Conservation (phyloP, 2,113 vertebrate species). For the Emberiza fucata region DNA sequence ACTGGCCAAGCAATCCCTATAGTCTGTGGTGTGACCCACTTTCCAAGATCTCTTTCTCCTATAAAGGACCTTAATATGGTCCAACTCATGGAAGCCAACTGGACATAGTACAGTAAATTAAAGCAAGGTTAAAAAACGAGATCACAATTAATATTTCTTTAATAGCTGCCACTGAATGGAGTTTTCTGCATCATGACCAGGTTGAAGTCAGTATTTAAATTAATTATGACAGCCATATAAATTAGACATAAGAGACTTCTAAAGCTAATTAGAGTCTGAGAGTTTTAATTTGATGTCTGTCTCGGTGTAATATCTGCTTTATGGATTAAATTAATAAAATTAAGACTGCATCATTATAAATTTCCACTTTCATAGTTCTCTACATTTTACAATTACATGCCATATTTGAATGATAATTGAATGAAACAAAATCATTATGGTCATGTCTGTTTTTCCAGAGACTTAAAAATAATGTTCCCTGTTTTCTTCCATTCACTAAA, state of each 20-base stretch:
- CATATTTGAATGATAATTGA: constrained; percentile 79
- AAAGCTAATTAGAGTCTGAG: constrained; percentile 79
- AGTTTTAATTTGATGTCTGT: constrained; percentile 80
- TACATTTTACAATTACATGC: constrained; percentile 79
- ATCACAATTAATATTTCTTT: constrained; percentile 14
- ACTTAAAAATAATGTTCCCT: constrained; percentile 12
- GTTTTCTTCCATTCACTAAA: neutral
- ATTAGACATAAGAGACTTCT: constrained; percentile 80
- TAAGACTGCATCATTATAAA: constrained; percentile 79
- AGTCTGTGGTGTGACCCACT: neutral
- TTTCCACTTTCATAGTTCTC: constrained; percentile 78
- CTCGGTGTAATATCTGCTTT: constrained; percentile 77
- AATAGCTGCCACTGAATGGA: constrained; percentile 20
- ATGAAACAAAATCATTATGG: constrained; percentile 65
- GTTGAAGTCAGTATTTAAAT: constrained; percentile 78
- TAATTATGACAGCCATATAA: constrained; percentile 83
- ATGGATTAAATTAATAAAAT: constrained; percentile 84
- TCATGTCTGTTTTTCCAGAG: constrained; percentile 17
- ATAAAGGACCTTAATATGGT: neutral
- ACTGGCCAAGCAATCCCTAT: neutral
- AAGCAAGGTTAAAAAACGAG: neutral
- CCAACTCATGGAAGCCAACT: neutral
- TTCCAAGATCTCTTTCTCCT: neutral
- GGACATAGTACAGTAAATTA: neutral
- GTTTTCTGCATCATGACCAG: constrained; percentile 65